These are phyloP conservation scores for Australoheros facetus DNA, from an alignment of 2,797 vertebrate genomes.

Conservation along the genomic window DNA sequence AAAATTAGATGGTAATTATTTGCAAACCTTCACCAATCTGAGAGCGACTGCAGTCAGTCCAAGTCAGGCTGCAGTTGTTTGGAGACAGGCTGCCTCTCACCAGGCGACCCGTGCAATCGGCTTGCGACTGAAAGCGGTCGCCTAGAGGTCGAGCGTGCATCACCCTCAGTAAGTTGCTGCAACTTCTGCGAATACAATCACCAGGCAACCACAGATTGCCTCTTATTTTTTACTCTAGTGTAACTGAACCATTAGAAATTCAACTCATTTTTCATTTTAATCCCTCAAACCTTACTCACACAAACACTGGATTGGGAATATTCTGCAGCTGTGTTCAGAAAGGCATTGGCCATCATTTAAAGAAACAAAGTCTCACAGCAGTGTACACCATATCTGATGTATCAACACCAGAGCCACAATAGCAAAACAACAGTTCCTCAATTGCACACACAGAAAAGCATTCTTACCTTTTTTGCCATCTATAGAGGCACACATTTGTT, in stretches of 20 bases:
- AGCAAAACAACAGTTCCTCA: constrained; percentile 1
- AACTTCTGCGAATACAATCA: not conserved
- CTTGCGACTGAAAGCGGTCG: not conserved
- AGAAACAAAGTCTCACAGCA: not conserved
- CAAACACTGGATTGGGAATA: not conserved
- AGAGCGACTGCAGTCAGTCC: not conserved
- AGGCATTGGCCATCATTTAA: not conserved
- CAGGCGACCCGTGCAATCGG: not conserved
- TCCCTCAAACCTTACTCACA: not conserved
- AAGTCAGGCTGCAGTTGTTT: not conserved
- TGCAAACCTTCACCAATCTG: not conserved
- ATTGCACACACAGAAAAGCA: not conserved
- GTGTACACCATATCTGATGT: not conserved
- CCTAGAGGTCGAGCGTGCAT: not conserved
- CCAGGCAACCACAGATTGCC: not conserved
- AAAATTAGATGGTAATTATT: not conserved
- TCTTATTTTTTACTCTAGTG: not conserved
- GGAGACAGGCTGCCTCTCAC: not conserved
- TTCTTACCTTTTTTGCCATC: not conserved
- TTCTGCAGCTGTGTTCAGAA: not conserved
- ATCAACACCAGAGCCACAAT: not conserved
- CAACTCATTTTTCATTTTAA: not conserved
- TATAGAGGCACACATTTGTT: not conserved
- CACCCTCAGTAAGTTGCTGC: not conserved
- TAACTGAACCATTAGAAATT: not conserved